Percentiles rank a stretch among this genome's conserved stretches.
Conservation (phyloP, 2,113 vertebrate species). For the Lutjanus erythropterus region DNA sequence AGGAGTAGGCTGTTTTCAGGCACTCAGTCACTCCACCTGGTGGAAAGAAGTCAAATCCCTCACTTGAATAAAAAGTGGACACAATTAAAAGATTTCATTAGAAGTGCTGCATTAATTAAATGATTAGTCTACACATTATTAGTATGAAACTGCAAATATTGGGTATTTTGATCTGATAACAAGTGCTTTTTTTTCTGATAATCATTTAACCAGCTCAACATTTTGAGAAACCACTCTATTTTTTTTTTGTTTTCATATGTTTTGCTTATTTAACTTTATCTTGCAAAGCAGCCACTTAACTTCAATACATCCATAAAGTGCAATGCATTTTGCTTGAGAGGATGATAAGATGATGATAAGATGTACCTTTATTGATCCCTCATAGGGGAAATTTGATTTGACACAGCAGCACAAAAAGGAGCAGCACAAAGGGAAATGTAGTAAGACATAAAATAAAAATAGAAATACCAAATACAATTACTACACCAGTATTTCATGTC, state of each 20-base stretch:
- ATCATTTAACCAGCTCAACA: background rate
- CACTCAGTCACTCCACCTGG: slow-evolving; percentile 90
- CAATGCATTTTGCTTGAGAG: no score
- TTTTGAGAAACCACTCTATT: no score
- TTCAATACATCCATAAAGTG: background rate
- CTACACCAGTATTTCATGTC: background rate
- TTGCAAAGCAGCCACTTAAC: background rate
- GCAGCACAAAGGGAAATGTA: no score
- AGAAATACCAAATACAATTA: no score
- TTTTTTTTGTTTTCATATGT: background rate
- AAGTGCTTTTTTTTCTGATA: background rate
- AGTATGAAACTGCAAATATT: background rate
- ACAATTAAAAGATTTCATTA: background rate
- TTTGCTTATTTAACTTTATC: background rate
- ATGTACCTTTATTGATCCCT: no score
- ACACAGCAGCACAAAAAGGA: no score
- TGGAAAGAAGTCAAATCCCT: slow-evolving; percentile 5
- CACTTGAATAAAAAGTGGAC: background rate
- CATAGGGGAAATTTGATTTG: no score
- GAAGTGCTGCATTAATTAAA: background rate
- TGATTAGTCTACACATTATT: background rate
- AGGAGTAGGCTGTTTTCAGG: slow-evolving; percentile 90
- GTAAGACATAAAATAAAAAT: no score
- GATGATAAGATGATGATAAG: no score
- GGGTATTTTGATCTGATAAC: background rate